These are phyloP conservation scores for Rotaria magnacalcarata DNA, from an alignment of 2,888 invertebrate species.

Conservation along the genomic window DNA sequence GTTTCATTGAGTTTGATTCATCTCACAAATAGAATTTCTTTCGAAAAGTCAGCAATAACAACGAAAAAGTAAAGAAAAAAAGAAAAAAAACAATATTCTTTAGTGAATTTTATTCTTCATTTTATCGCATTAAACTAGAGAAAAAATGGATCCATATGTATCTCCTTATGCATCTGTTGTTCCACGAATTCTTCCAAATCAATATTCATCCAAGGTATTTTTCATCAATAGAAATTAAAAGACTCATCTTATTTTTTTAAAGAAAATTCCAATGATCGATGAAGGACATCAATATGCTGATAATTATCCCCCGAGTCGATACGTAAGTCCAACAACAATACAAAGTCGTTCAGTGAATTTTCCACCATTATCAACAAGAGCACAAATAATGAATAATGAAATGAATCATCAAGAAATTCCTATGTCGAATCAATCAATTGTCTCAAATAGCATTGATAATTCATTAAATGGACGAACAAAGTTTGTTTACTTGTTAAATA, in stretches of 20 bases:
- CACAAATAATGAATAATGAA: too few species aligned
- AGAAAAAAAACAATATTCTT: too few species aligned
- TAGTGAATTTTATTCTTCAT: background rate
- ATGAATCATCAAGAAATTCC: too few species aligned
- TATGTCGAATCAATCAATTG: background rate
- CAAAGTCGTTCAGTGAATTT: background rate
- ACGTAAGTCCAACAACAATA: background rate
- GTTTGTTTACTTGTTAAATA: background rate
- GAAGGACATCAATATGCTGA: background rate
- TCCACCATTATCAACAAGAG: too few species aligned
- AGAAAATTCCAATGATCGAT: background rate
- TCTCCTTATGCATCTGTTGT: background rate
- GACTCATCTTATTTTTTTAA: background rate
- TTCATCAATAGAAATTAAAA: too few species aligned
- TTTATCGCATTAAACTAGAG: too few species aligned
- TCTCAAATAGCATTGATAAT: background rate
- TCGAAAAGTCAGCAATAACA: too few species aligned
- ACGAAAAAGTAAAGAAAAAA: too few species aligned
- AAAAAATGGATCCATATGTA: background rate
- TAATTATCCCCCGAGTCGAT: background rate
- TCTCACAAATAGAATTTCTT: too few species aligned
- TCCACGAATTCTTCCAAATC: background rate
- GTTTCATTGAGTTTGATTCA: too few species aligned
- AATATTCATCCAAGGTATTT: background rate
- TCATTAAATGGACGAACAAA: background rate